Evolutionary conservation across 64 coral and sea anemone species (phyloP), one percentile per base, ranked within the genome.

Genomic region (Dendrophyllia cribrosa): DNA sequence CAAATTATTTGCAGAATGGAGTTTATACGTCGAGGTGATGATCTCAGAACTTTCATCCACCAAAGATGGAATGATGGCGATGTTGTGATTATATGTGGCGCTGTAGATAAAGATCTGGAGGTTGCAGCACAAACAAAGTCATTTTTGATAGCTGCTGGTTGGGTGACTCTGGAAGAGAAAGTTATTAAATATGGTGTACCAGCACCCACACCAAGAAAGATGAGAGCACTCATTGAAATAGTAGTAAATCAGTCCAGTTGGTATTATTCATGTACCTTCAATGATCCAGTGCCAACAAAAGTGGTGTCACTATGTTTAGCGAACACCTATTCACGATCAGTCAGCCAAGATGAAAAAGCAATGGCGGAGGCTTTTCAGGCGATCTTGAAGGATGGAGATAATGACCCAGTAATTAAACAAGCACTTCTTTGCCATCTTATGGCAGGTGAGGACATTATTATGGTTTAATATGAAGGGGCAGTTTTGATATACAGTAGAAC

Each of bases 121-220:
- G 66, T 88, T 43, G 92, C 92, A 74, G 85, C 92, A 64, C 7
- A 1, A 1, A 93, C 92, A 70, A 93, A 76, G 6, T 88, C 86
- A 3, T 93, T 93, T 44, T 56, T 93, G 10, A 59, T 93, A 75
- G 85, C 75, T 75, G 92, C 85, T 20, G 22, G 45, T 23, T 93
- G 92, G 92, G 92, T 88, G 3, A 0, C 0, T 22, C 73, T 8
- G 20, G 85, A 75, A n/a, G 20, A 34, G 2, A 66, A 75, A 47
- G 85, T 93, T 4, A 3, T 7, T 21, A n/a, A 88, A n/a, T 93
- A 92, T 86, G 86, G 92, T 17, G 60, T 93, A 72, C 86, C 85
- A 88, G 74, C 76, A 74, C 76, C 68, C 7, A 80, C 92, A 15
- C 92, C 92, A 8, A 4, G 7, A 6, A 88, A 66, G 26, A 83